phyloP scores from a whole-genome alignment of 2,797 vertebrate species.

The Acestrorhynchus altus region DNA sequence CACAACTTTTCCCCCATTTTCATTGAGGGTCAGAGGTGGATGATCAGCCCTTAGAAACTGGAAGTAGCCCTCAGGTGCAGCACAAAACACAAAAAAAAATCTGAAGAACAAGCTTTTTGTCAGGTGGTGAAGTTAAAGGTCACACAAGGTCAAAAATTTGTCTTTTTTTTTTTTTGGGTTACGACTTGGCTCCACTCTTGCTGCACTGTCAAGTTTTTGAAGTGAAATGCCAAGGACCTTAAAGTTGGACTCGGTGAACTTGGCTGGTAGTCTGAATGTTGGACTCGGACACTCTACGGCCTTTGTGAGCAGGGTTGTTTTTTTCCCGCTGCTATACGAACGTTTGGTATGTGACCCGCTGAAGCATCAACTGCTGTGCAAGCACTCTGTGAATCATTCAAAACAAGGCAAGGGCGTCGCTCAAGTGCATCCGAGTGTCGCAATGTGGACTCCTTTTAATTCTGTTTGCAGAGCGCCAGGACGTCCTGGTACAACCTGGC shows the following conservation, averaged over 20 bases:
- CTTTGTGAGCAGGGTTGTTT: constrained; percentile 15
- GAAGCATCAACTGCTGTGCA: constrained; percentile 28
- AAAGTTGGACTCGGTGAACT: background rate
- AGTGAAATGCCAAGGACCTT: constrained; percentile 17
- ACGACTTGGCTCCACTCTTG: constrained; percentile 1
- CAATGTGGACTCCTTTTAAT: constrained; percentile 5
- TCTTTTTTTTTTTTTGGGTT: background rate
- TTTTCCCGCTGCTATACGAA: constrained; percentile 34
- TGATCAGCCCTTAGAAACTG: constrained; percentile 4
- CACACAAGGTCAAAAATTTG: background rate
- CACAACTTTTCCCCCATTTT: constrained; percentile 3
- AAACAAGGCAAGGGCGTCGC: background rate
- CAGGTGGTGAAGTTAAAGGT: background rate
- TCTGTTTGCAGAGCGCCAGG: background rate
- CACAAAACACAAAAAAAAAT: too few relatives aligned
- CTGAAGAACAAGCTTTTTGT: background rate
- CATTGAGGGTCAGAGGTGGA: background rate
- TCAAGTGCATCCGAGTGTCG: background rate
- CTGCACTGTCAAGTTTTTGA: constrained; percentile 14
- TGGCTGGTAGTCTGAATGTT: constrained; percentile 4
- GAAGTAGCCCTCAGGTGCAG: constrained; percentile 2
- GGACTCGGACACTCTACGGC: constrained; percentile 36
- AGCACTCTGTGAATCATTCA: constrained; percentile 36
- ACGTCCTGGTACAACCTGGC: background rate
- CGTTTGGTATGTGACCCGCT: constrained; percentile 31